Base-by-base conservation (phyloP, 1,140 invertebrate species). In the Phenacoccus solenopsis region DNA sequence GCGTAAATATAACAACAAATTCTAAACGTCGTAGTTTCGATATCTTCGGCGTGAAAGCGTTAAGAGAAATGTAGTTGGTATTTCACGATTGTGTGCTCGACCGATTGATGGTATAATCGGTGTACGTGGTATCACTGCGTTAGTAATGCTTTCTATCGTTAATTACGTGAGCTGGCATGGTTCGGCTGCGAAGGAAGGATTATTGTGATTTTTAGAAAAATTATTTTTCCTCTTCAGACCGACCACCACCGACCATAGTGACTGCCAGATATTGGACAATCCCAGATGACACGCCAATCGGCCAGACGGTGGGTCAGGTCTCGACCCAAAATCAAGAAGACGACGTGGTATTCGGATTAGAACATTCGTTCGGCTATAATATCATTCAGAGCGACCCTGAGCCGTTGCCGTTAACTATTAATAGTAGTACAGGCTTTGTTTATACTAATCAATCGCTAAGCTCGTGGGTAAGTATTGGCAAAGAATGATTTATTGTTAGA, bases 201-300 rank as follows among this genome's bases (percentile, higher is more conserved):
- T n/a, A n/a, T n/a, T 5, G 30, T 32, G 30, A 7, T 7, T 32
- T 32, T 32, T 13, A 32, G 5, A 32, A 13, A 7, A 7, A 13
- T n/a, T 59, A 20, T 59, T 59, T 59, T 59, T 22, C 7, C 56
- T 9, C 20, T 16, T 5, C 56, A 59, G 56, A 64, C 20, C 22
- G 16, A 64, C 59, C 59, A 25, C 83, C 83, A 0, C 82, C 82
- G 2, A 76, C 80, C 67, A 73, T 86, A 75, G 79, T 76, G 71
- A 74, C 88, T 22, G 82, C 87, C 16, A 78, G 88, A 67, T 84
- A 86, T 74, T 89, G 88, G 88, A 77, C 82, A 4, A 82, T 90
- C 56, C 78, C 79, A 7, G 86, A 88, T 73, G 81, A 80, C 0
- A 86, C 88, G 73, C 78, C 82, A 16, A 81, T 89, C 4, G 87